Base-by-base conservation (phyloP, 2,888 invertebrate species). In the Lydus trimaculatus region DNA sequence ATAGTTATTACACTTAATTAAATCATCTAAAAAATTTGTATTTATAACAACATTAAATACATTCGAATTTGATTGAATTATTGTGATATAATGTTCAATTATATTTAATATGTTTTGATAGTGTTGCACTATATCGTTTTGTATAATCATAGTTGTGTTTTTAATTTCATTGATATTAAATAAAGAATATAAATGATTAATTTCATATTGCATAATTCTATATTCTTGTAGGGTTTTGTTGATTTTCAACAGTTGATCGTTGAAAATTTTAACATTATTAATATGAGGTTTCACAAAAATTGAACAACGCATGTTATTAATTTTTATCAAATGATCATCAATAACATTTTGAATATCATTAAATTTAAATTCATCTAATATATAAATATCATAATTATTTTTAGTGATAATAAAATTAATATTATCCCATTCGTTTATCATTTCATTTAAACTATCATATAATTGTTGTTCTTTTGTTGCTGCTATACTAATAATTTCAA, bases 231-330 rank as follows among this genome's bases (percentile, higher is more conserved):
- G 88, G 8, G 93, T 92, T 63, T 87, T 85, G 78, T 90, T 89
- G 3, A 91, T 88, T 69, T 90, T 86, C 2, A 87, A 79, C 48
- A 94, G 87, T 78, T 90, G 90, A 13, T 91, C 90, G 81, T 93
- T 92, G 90, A 94, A 94, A 8, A 87, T 84, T 78, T 87, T 89
- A 0, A 90, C 90, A 81, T 89, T 87, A 58, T 83, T 77, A 84
- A 92, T 91, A 79, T 94, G 92, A 1, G 94, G 94, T 81, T 94
- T 93, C 1, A 94, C 93, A 84, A 92, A 94, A 9, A 94, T 93
- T 2, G 94, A 94, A 15, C 93, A 92, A 77, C 92, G 87, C 92
- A 95, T 94, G 5, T 91, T 90, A 77, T 93, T 88, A n/a, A 93
- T 90, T 85, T 94, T 93, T 9, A 93, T 89, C 59, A 92, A 90